Percentiles rank a stretch among this genome's conserved stretches.
These are phyloP conservation scores for Didymodactylos carnosus DNA, from an alignment of 2,888 invertebrate genomes.

Conservation along the genomic window DNA sequence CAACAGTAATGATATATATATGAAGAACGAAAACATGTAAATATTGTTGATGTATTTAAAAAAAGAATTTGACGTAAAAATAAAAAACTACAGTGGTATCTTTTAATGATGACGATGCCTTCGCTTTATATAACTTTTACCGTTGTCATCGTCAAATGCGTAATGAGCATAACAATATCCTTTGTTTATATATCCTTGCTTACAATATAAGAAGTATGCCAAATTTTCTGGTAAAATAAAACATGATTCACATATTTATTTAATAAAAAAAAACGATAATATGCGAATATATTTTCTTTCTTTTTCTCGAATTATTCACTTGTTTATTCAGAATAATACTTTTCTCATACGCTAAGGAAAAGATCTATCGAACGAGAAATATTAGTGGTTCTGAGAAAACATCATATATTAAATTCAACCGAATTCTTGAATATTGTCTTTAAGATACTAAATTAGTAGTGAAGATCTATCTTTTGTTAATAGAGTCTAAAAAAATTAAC, in stretches of 20 bases:
- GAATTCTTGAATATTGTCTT: background rate
- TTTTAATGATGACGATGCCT: background rate
- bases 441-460: background rate
- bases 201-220: background rate
- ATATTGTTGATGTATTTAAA: background rate
- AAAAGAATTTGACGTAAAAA: background rate
- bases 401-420: no score
- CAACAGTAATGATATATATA: background rate
- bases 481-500: background rate
- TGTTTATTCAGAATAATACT: no score
- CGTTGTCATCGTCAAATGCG: no score
- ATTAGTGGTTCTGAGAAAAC: no score
- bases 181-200: background rate
- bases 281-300: no score
- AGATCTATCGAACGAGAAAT: no score
- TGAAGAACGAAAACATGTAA: no score
- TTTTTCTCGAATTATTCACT: background rate
- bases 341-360: no score
- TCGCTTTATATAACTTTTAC: no score
- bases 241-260: no score
- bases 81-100: background rate
- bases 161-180: no score
- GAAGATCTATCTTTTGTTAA: background rate
- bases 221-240: background rate
- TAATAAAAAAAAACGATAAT: no score